A percentile compares a stretch with the other conserved stretches of the same genome.
Evolutionary conservation across 2,888 invertebrate species (phyloP).

Genomic region (Epiperipatus broadwayi): DNA sequence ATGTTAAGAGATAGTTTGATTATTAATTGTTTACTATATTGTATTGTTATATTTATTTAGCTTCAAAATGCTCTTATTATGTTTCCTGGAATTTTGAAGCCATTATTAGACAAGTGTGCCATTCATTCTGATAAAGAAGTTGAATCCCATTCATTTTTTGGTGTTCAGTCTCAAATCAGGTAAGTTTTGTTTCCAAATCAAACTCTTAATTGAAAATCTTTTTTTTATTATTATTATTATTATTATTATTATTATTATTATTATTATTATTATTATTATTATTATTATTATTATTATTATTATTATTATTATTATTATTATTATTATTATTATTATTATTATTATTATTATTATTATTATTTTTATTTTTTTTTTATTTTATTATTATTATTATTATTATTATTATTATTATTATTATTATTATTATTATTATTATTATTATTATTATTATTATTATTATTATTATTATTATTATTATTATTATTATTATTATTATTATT

Average conservation of each 20-base stretch:
- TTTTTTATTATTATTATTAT: neutral
- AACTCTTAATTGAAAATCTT: slow-evolving; percentile 8
- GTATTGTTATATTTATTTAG: slow-evolving; percentile 18
- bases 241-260: slow-evolving; percentile 6
- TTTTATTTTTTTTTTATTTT: slow-evolving; percentile 21
- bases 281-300: slow-evolving; percentile 4
- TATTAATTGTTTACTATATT: slow-evolving; percentile 7
- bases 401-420: too few relatives aligned
- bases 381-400: too few relatives aligned
- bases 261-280: neutral
- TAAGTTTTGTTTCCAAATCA: slow-evolving; percentile 22
- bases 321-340: neutral
- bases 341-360: slow-evolving; percentile 25
- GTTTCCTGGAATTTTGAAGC: slow-evolving; percentile 55
- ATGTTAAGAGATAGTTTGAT: too few relatives aligned
- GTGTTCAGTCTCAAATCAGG: slow-evolving; percentile 28
- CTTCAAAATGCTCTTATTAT: slow-evolving; percentile 57
- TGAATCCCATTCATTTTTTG: slow-evolving; percentile 36
- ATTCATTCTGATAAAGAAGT: slow-evolving; percentile 48
- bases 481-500: too few relatives aligned
- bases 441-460: too few relatives aligned
- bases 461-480: too few relatives aligned
- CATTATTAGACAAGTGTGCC: slow-evolving; percentile 52
- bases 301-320: slow-evolving; percentile 1
- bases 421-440: too few relatives aligned